Percentiles rank a stretch among this genome's conserved stretches.
Conservation (phyloP, 2,113 vertebrate species). For the Anser brachyrhynchus region DNA sequence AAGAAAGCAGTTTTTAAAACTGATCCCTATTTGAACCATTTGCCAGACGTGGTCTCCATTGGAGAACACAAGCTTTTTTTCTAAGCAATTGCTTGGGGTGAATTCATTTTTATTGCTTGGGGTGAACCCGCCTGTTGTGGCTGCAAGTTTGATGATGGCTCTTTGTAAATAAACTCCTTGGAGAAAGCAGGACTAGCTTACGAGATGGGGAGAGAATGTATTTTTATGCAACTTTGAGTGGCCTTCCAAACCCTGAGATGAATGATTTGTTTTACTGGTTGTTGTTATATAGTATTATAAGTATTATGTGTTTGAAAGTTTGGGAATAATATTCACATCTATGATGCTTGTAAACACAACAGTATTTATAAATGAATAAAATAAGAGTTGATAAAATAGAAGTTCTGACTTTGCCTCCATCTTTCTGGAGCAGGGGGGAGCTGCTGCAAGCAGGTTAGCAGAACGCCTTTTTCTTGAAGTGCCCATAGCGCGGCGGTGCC, state of each 20-base stretch:
- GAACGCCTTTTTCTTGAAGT: background rate
- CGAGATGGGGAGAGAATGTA: constrained; percentile 78
- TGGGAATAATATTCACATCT: constrained; percentile 80
- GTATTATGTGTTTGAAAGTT: constrained; percentile 81
- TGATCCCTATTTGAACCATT: constrained; percentile 27
- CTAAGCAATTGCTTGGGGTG: constrained; percentile 54
- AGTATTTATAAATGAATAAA: constrained; percentile 85
- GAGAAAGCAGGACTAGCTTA: constrained; percentile 63
- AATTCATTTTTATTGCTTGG: constrained; percentile 53
- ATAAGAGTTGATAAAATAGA: constrained; percentile 73
- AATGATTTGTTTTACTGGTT: constrained; percentile 77
- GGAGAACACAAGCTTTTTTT: constrained; percentile 4
- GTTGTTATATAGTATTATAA: constrained; percentile 77
- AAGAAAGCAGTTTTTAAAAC: background rate
- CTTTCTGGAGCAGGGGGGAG: background rate
- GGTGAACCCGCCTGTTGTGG: constrained; percentile 28
- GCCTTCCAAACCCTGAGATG: constrained; percentile 81
- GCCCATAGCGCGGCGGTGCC: fast-evolving
- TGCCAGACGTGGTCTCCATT: constrained; percentile 14
- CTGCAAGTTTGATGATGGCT: constrained; percentile 55
- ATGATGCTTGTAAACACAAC: constrained; percentile 83
- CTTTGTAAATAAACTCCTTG: constrained; percentile 74
- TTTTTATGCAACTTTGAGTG: constrained; percentile 85
- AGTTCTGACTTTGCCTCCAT: constrained; percentile 62
- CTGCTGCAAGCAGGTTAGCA: background rate